Percentiles rank a stretch among this genome's conserved stretches.
phyloP scores from a whole-genome alignment of 2,888 invertebrate species.

The Cephus rjabovi region DNA sequence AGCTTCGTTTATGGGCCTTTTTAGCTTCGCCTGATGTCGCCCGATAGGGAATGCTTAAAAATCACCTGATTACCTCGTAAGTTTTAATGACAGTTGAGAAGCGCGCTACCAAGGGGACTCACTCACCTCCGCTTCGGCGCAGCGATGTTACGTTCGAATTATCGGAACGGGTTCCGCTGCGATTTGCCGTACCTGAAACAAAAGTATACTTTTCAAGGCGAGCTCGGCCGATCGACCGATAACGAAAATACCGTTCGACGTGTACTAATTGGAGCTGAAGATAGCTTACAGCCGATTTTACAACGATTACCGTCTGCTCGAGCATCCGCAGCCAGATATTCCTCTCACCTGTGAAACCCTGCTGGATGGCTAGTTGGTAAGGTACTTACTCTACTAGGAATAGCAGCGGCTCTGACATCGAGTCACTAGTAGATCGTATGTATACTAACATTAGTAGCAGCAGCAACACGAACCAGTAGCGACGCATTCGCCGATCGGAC shows the following conservation, averaged over 20 bases:
- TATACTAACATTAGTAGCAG: not conserved
- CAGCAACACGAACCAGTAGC: not conserved
- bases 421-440: not conserved
- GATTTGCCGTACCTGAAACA: constrained; percentile 34
- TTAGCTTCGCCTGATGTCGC: constrained; percentile 10
- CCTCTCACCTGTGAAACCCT: not conserved
- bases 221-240: not conserved
- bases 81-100: constrained; percentile 27
- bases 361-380: not conserved
- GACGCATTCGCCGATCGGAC: not conserved
- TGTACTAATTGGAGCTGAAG: not conserved
- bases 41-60: constrained; percentile 19
- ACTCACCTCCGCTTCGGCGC: constrained; percentile 27
- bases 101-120: constrained; percentile 3
- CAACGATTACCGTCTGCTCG: not conserved
- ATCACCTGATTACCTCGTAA: constrained; percentile 25
- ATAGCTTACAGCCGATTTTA: not conserved
- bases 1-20: constrained; percentile 19
- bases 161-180: constrained; percentile 30
- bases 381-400: not conserved
- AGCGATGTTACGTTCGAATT: not conserved
- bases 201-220: constrained; percentile 14
- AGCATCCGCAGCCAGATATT: not conserved
- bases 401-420: not conserved
- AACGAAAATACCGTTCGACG: not conserved